Base-by-base conservation (phyloP, 2,888 invertebrate genomes). In the Mimachlamys varia region DNA sequence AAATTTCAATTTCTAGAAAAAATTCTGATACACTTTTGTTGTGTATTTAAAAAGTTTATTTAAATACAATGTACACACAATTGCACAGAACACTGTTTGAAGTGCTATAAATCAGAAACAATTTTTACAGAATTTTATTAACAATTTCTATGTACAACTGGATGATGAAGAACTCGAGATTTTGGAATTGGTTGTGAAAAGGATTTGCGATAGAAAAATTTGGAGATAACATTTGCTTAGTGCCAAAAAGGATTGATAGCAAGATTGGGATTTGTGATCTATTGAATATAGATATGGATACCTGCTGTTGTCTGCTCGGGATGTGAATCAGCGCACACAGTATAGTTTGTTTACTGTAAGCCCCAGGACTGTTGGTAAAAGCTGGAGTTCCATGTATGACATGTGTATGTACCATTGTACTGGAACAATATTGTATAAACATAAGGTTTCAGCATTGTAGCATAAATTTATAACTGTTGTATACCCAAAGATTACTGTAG, bases 141-240 rank as follows among this genome's bases (percentile, higher is more conserved):
- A 44, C 3, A 44, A 44, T 5, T 5, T 44, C 44, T 58, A 4
- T 76, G 7, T 76, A 33, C 13, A 76, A 15, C 33, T 7, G 33
- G 76, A 27, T 12, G 19, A 1, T 62, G n/a, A 76, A 76, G 76
- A 76, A 76, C 76, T 27, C 0, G 33, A 27, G 7, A 33, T 12
- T 76, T 33, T 5, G 27, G 27, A 12, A 12, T 76, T 13, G 12
- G 27, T 76, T 76, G 27, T 76, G 22, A 1, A 44, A 44, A 76
- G 76, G 15, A 33, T 27, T 76, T 22, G 4, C 33, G 3, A 17
- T 33, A 76, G 76, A 76, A 10, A 76, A 33, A 33, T 27, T 76
- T 76, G 76, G 76, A 76, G 33, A 76, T 76, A 33, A 76, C 33
- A 76, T 76, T 76, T 76, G 76, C 33, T 33, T 76, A 27, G 76